Evolutionary conservation across 2,888 invertebrate genomes (phyloP), one percentile per base, ranked within the genome.

Genomic region (Suillia variegata): DNA sequence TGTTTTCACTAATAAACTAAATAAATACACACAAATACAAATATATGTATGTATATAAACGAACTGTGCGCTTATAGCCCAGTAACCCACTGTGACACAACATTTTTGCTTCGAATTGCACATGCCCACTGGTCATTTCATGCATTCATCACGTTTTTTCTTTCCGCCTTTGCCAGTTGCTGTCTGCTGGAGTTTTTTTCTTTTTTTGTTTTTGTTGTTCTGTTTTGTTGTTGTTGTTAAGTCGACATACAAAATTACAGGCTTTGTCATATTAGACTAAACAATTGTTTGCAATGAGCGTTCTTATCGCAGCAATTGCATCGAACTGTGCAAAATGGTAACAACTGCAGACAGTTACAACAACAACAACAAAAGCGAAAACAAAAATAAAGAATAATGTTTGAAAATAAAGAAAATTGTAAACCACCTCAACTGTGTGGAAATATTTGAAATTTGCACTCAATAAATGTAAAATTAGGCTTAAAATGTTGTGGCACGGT

Each of bases 251-350:
- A 18, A 62, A 61, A 59, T 62, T 50, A 54, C 59, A 62, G 54
- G 59, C 59, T 62, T 62, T 56, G 56, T 59, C 62, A 59, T 62
- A 54, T 53, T 59, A 56, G 59, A 56, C 21, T 45, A 56, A 62
- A 62, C 62, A 58, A 62, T 62, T 56, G 62, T 59, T 62, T 59
- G 59, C 62, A 57, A 51, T 52, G 57, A 57, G 42, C 52, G 31
- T 48, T 62, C 59, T 59, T 62, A 59, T 62, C 62, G 59, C 49
- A 34, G 42, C 48, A 57, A 58, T 55, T 59, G 52, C 59, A 59
- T 59, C 62, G 24, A 50, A 42, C 54, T 33, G 47, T 54, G 38
- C 52, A 54, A 54, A 50, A 50, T 49, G 6, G 26, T 26, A 26
- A 38, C 38, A 13, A n/a, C n/a, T 4, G 38, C n/a, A 38, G n/a